Conservation (phyloP, 1,140 invertebrate genomes). For the Halesus radiatus region DNA sequence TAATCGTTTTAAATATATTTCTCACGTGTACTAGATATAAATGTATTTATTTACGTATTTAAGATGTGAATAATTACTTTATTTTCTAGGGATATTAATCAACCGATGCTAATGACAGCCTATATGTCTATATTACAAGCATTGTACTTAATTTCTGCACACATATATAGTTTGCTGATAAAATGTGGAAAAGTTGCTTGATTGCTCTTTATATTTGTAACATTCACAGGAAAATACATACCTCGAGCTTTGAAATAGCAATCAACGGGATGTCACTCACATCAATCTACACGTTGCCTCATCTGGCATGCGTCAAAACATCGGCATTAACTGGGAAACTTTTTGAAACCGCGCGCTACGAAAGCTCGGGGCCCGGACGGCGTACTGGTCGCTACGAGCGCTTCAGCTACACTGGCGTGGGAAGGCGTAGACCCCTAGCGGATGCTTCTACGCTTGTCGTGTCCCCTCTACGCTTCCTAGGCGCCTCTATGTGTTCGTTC, state of each 20-base stretch:
- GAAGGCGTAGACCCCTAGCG: background rate
- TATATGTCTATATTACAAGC: too few species aligned
- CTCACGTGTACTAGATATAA: too few species aligned
- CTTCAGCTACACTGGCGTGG: conserved; percentile 20
- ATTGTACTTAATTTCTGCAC: too few species aligned
- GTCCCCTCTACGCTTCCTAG: background rate
- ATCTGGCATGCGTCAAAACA: conserved; percentile 44
- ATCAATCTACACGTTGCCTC: conserved; percentile 28
- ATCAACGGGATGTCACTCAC: conserved; percentile 44
- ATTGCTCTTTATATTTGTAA: background rate
- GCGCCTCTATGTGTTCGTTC: conserved; percentile 1
- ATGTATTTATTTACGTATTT: too few species aligned
- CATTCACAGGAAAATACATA: background rate
- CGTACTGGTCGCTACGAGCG: conserved; percentile 25
- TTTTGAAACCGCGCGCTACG: conserved; percentile 4
- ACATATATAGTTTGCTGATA: too few species aligned
- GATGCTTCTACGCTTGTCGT: background rate
- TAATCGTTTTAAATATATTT: too few species aligned
- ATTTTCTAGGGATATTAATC: too few species aligned
- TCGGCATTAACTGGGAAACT: conserved; percentile 39
- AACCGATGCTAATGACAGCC: too few species aligned
- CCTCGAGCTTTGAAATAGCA: conserved; percentile 19
- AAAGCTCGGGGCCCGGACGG: background rate
- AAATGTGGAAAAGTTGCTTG: too few species aligned
- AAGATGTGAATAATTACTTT: too few species aligned